Evolutionary conservation across 1,140 invertebrate species (phyloP).

Genomic region (Drosophila eugracilis): DNA sequence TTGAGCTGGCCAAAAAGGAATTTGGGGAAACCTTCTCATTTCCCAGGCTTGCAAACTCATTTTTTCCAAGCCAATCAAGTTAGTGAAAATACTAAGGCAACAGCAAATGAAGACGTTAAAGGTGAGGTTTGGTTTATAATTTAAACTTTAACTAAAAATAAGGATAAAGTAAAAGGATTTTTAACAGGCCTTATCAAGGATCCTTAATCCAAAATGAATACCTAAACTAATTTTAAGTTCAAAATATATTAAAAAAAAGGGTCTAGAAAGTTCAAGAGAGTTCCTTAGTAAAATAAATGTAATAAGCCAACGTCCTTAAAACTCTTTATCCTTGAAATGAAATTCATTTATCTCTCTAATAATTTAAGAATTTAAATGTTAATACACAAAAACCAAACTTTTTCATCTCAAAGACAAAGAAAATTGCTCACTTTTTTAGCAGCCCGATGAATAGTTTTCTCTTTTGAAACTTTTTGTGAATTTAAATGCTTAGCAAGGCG

Average conservation of each 20-base stretch:
- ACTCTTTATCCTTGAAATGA: no score
- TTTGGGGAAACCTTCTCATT: constrained; percentile 6
- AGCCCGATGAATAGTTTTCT: constrained; percentile 46
- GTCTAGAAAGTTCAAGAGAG: no score
- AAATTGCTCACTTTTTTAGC: background rate
- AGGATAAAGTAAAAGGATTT: no score
- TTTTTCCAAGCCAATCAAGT: constrained; percentile 11
- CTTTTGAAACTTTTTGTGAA: constrained; percentile 59
- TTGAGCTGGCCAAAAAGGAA: constrained; percentile 28
- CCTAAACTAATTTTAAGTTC: no score
- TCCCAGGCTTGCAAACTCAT: background rate
- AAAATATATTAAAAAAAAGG: background rate
- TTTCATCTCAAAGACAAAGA: background rate
- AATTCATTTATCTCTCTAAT: no score
- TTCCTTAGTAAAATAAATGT: no score
- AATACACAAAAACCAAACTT: background rate
- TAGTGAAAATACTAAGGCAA: constrained; percentile 17
- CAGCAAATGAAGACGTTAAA: constrained; percentile 6
- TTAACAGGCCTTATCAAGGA: no score
- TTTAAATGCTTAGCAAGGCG: constrained; percentile 57
- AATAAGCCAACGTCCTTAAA: no score
- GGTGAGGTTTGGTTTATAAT: background rate
- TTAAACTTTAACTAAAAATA: background rate
- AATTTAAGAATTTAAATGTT: background rate
- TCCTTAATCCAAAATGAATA: no score